Percentiles rank a stretch among this genome's conserved stretches.
phyloP scores from a whole-genome alignment of 2,113 vertebrate genomes.

The Paratilapia polleni region DNA sequence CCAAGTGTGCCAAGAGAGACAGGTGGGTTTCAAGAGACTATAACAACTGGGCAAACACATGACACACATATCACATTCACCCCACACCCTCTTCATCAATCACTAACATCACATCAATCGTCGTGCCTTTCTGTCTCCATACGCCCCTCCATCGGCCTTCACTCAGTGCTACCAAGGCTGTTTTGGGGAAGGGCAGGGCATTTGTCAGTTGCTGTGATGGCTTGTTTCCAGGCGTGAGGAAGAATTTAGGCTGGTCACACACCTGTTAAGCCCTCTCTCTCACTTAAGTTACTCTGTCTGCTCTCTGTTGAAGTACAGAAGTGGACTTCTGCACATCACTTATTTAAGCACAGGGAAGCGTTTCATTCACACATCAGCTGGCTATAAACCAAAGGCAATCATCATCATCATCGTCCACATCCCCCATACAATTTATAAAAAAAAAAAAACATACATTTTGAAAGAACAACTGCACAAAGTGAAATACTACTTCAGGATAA shows the following conservation, averaged over 20 bases:
- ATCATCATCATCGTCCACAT: background rate
- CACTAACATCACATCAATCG: background rate
- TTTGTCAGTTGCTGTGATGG: conserved; percentile 34
- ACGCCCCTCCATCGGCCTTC: background rate
- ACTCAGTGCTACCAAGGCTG: background rate
- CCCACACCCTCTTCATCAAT: conserved; percentile 42
- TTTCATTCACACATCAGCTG: conserved; percentile 20
- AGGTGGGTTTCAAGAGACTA: conserved; percentile 42
- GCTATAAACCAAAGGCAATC: background rate
- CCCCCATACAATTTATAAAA: background rate
- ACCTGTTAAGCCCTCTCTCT: conserved; percentile 32
- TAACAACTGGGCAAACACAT: conserved; percentile 49
- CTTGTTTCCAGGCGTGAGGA: conserved; percentile 25
- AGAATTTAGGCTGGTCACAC: conserved; percentile 5
- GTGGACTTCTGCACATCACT: background rate
- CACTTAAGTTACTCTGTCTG: background rate
- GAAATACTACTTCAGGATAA: too few relatives aligned
- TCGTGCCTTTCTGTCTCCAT: background rate
- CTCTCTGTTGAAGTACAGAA: background rate
- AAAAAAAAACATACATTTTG: too few relatives aligned
- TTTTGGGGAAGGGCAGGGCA: background rate
- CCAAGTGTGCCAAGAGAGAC: conserved; percentile 32
- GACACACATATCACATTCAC: conserved; percentile 34
- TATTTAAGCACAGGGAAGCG: background rate
- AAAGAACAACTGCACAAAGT: too few relatives aligned